Base-by-base conservation (phyloP, 2,888 invertebrate species). In the Drosophila crucigera region DNA sequence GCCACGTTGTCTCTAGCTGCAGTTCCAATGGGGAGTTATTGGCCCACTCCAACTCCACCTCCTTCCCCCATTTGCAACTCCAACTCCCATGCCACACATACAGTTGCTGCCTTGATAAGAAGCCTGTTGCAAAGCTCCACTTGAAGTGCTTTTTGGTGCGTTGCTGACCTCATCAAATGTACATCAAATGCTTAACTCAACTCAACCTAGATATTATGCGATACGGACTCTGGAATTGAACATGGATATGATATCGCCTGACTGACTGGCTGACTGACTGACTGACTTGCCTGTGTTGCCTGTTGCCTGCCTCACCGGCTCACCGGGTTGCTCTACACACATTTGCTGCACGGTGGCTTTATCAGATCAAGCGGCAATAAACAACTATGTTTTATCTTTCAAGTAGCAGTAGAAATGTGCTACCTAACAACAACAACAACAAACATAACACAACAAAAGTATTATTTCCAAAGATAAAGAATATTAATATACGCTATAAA, bases 311-410 rank as follows among this genome's bases (percentile, higher is more conserved):
- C 59, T 59, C 37, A 22, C 22, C 58, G 28, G 62, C 30, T 72
- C 43, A 64, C 35, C 28, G 4, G 62, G 49, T 73, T 89, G 89
- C 86, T 76, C 72, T 77, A 85, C 88, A 89, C 75, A 89, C 75
- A 80, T 73, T 78, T 84, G 83, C 85, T 79, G 83, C 76, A 90
- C 87, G 81, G 78, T 88, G 81, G 81, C 91, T 91, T 92, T 92
- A 92, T 92, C 92, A 89, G 92, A 92, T 92, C 92, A 83, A 89
- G 91, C 82, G 80, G 89, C 85, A 91, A 92, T 92, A 92, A 92
- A 91, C 89, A 89, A 83, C 81, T 81, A 84, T 86, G 65, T 91
- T 92, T 92, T 92, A 92, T 92, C 92, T 92, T 91, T 92, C 92
- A 92, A 92, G 92, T 92, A 90, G 92, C 89, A 90, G 91, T 91